phyloP scores from a whole-genome alignment of 2,888 invertebrate genomes.

The Steromphala cineraria region DNA sequence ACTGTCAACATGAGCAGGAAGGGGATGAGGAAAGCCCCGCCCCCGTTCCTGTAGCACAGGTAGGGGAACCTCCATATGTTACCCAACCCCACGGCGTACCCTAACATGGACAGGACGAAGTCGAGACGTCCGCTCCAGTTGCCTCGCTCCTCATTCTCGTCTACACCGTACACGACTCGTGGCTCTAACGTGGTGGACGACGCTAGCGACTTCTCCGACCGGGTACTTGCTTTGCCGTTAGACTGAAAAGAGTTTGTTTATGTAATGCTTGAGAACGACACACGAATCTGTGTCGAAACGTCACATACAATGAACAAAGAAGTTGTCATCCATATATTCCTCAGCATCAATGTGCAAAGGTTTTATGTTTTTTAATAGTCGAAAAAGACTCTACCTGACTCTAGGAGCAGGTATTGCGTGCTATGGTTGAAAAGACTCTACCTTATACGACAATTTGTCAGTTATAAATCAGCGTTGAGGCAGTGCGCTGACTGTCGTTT shows the following conservation, averaged over 20 bases:
- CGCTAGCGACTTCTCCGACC: not conserved
- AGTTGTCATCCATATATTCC: too few species aligned
- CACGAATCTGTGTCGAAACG: too few species aligned
- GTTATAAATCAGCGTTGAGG: too few species aligned
- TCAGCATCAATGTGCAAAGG: too few species aligned
- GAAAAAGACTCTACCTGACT: too few species aligned
- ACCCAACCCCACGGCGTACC: constrained; percentile 69
- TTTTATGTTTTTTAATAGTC: too few species aligned
- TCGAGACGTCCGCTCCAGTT: constrained; percentile 78
- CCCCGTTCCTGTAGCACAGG: constrained; percentile 69
- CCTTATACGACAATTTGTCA: too few species aligned
- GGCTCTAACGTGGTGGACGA: not conserved
- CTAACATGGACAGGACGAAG: constrained; percentile 75
- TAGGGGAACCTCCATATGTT: constrained; percentile 82
- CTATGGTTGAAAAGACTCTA: too few species aligned
- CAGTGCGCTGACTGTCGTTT: too few species aligned
- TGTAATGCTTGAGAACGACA: not conserved
- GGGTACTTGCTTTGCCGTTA: not conserved
- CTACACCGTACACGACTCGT: constrained; percentile 51
- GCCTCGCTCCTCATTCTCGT: constrained; percentile 77
- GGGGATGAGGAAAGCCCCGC: constrained; percentile 73
- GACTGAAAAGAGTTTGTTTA: not conserved
- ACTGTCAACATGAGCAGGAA: constrained; percentile 70
- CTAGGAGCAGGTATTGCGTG: too few species aligned
- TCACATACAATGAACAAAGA: too few species aligned